These are phyloP conservation scores for Gallinago media DNA, from an alignment of 2,113 vertebrate species.

Conservation along the genomic window DNA sequence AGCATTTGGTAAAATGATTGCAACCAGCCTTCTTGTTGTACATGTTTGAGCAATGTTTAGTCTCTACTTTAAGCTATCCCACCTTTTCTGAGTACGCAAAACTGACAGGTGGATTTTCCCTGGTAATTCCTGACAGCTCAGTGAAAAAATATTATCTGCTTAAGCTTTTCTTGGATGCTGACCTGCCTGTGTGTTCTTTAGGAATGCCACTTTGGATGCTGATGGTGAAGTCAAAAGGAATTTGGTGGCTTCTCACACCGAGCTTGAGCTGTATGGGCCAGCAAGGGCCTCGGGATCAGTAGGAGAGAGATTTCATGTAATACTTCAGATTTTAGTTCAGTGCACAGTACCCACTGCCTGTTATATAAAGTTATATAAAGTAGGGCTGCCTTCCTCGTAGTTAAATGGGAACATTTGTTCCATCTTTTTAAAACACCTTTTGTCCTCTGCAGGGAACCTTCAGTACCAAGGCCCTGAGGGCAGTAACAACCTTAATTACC, in stretches of 20 bases:
- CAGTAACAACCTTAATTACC: background rate
- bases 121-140: background rate
- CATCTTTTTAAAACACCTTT: background rate
- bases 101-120: background rate
- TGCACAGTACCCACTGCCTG: background rate
- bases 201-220: background rate
- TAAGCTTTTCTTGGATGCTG: background rate
- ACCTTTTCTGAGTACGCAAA: background rate
- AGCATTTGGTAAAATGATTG: background rate
- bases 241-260: background rate
- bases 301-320: background rate
- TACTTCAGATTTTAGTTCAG: background rate
- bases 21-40: background rate
- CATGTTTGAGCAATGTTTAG: background rate
- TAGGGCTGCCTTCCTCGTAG: background rate
- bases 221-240: background rate
- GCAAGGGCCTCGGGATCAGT: background rate
- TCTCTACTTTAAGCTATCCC: background rate
- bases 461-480: too few relatives aligned
- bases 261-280: background rate
- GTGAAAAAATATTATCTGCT: background rate
- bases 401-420: background rate
- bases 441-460: background rate
- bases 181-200: background rate
- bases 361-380: too few relatives aligned